Conservation (phyloP, 1,140 invertebrate genomes). For the Drosophila carrolli region DNA sequence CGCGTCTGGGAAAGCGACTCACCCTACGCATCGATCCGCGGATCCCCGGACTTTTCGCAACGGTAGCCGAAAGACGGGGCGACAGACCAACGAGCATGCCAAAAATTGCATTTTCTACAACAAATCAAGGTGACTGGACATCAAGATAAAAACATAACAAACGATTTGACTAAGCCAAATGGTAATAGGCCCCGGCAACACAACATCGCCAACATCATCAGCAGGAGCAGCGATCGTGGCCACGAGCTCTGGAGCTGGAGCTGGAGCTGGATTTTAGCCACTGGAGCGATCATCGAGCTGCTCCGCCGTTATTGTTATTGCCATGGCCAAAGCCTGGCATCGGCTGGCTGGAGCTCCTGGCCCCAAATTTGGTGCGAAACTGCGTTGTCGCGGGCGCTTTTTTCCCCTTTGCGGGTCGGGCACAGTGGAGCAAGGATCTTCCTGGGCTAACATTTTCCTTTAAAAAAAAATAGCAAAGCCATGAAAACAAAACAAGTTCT, state of each 20-base stretch:
- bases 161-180: slow-evolving; percentile 82
- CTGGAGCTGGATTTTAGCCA: slow-evolving; percentile 20
- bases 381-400: slow-evolving; percentile 64
- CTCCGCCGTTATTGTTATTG: slow-evolving; percentile 76
- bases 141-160: slow-evolving; percentile 84
- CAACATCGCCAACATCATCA: slow-evolving; percentile 42
- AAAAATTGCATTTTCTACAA: slow-evolving; percentile 82
- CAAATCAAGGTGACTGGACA: slow-evolving; percentile 83
- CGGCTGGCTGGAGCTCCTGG: slow-evolving; percentile 48
- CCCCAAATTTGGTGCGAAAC: slow-evolving; percentile 82
- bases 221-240: slow-evolving; percentile 40
- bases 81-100: slow-evolving; percentile 63
- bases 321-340: slow-evolving; percentile 47
- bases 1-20: slow-evolving; percentile 57
- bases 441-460: neutral
- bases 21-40: slow-evolving; percentile 60
- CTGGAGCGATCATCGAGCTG: slow-evolving; percentile 37
- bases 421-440: slow-evolving; percentile 36
- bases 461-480: neutral
- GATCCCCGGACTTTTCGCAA: slow-evolving; percentile 19
- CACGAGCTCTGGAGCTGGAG: slow-evolving; percentile 18
- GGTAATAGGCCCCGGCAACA: slow-evolving; percentile 70
- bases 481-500: no score
- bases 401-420: slow-evolving; percentile 38
- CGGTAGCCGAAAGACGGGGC: slow-evolving; percentile 39